These are phyloP conservation scores for Upupa epops DNA, from an alignment of 2,113 vertebrate genomes.

Conservation along the genomic window DNA sequence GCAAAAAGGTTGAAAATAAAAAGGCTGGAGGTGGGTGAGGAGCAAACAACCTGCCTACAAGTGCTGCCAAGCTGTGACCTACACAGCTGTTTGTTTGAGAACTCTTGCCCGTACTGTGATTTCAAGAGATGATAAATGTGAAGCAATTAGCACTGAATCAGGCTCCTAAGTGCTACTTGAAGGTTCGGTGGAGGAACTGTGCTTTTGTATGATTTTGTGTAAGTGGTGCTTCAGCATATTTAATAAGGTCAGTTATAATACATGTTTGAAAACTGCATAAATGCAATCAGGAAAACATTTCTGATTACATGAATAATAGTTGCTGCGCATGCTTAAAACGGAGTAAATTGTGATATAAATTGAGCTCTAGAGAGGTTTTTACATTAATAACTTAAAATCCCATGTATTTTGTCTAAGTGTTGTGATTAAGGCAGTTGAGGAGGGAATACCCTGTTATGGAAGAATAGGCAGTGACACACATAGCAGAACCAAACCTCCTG, in stretches of 20 bases:
- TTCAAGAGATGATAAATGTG: constrained; percentile 51
- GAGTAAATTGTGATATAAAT: constrained; percentile 69
- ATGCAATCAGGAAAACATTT: constrained; percentile 75
- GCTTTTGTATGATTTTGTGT: constrained; percentile 56
- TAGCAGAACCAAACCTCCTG: neutral
- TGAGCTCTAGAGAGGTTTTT: constrained; percentile 65
- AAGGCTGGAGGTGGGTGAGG: neutral
- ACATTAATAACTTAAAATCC: constrained; percentile 65
- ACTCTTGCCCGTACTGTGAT: constrained; percentile 39
- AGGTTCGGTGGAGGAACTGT: constrained; percentile 32
- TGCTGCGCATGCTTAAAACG: constrained; percentile 66
- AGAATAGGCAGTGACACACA: neutral
- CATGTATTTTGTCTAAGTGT: constrained; percentile 39
- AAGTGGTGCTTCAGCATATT: constrained; percentile 66
- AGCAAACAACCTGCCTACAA: neutral
- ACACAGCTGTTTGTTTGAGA: constrained; percentile 51
- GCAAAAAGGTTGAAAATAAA: neutral
- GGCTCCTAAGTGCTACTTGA: constrained; percentile 52
- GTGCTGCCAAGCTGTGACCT: constrained; percentile 37
- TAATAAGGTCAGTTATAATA: constrained; percentile 76
- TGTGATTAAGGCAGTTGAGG: constrained; percentile 60
- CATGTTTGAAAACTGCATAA: constrained; percentile 78
- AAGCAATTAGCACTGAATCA: constrained; percentile 68
- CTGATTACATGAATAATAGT: constrained; percentile 78
- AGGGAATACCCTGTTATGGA: neutral